Percentiles rank a stretch among this genome's conserved stretches.
Evolutionary conservation across 92 coral and sea anemone species (phyloP).

Genomic region (Montipora capitata): DNA sequence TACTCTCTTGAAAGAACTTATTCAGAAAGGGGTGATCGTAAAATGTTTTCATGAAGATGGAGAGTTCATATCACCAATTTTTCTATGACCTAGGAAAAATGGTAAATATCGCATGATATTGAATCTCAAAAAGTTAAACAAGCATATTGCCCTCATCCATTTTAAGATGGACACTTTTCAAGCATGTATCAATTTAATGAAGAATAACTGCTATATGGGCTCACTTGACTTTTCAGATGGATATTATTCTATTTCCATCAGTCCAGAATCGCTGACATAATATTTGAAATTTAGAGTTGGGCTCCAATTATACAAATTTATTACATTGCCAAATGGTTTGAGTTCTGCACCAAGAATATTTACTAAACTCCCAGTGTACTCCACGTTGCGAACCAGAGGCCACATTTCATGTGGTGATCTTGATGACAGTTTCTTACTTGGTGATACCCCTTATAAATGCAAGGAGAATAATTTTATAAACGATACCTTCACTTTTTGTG

Average conservation of each 20-base stretch:
- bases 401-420: slow-evolving; percentile 23
- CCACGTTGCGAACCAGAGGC: slow-evolving; percentile 6
- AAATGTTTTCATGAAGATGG: background rate
- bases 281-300: slow-evolving; percentile 38
- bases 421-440: slow-evolving; percentile 41
- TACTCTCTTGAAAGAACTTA: background rate
- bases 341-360: slow-evolving; percentile 61
- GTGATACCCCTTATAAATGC: too few species aligned
- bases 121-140: slow-evolving; percentile 32
- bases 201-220: slow-evolving; percentile 48
- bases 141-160: background rate
- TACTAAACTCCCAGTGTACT: slow-evolving; percentile 58
- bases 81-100: slow-evolving; percentile 46
- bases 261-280: slow-evolving; percentile 33
- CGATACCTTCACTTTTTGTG: slow-evolving; percentile 7
- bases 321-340: slow-evolving; percentile 9
- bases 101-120: slow-evolving; percentile 50
- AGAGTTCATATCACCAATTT: slow-evolving; percentile 29
- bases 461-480: slow-evolving; percentile 9
- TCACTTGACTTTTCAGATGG: slow-evolving; percentile 56
- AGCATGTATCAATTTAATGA: too few species aligned
- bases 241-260: slow-evolving; percentile 35
- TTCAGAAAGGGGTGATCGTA: background rate
- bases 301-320: background rate
- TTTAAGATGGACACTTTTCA: too few species aligned